A percentile compares a stretch with the other conserved stretches of the same genome.
Conservation (phyloP, 2,113 vertebrate genomes). For the Erythrocercus mccallii region DNA sequence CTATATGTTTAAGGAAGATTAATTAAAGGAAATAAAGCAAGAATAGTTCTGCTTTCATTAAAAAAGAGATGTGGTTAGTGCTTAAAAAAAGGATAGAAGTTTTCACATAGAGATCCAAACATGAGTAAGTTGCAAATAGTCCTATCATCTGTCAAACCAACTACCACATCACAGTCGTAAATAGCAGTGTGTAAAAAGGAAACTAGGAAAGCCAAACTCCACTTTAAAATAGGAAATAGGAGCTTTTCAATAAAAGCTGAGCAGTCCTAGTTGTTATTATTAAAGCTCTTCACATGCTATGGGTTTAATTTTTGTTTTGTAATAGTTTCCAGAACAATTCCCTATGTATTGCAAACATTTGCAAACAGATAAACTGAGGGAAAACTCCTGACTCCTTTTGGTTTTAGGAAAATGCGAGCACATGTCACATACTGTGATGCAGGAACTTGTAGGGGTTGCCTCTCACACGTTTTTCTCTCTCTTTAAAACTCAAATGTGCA, state of each 20-base stretch:
- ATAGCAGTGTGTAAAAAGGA: background rate
- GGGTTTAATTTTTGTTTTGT: background rate
- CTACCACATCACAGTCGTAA: background rate
- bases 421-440: background rate
- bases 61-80: background rate
- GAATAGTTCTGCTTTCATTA: background rate
- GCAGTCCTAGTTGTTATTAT: background rate
- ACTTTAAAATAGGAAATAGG: background rate
- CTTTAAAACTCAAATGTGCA: background rate
- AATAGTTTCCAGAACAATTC: background rate
- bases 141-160: conserved; percentile 4
- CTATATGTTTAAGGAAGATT: background rate
- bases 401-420: background rate
- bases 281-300: background rate
- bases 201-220: background rate
- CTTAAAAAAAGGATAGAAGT: background rate
- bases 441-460: background rate
- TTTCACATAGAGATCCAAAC: background rate
- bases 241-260: background rate
- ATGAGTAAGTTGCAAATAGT: background rate
- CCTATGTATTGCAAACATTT: background rate
- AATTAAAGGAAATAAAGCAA: background rate
- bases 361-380: background rate
- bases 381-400: background rate
- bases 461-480: background rate